Evolutionary conservation across 2,888 invertebrate species (phyloP).

Genomic region (Lasioglossum zephyrum): DNA sequence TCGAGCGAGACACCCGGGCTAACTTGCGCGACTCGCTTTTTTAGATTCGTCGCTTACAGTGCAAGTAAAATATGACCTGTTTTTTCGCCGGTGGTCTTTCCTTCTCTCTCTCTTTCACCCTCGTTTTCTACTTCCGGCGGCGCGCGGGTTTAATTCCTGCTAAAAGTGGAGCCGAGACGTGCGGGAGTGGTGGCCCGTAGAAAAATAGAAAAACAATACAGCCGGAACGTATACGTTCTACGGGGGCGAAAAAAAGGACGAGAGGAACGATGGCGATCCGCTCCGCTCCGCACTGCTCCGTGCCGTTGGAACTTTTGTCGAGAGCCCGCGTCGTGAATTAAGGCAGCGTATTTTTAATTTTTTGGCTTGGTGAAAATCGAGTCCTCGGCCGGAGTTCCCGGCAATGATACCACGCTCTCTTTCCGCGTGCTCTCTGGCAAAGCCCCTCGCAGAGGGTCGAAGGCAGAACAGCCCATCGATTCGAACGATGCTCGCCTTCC

Average conservation of each 20-base stretch:
- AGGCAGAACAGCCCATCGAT: background rate
- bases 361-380: background rate
- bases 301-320: background rate
- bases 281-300: background rate
- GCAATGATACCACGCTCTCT: background rate
- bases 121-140: constrained; percentile 27
- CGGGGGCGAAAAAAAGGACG: background rate
- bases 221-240: constrained; percentile 23
- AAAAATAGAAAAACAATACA: constrained; percentile 48
- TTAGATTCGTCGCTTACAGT: constrained; percentile 1
- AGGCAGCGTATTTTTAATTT: constrained; percentile 21
- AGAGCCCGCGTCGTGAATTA: constrained; percentile 17
- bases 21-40: background rate
- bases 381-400: background rate
- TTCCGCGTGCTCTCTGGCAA: background rate
- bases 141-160: constrained; percentile 36
- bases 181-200: constrained; percentile 36
- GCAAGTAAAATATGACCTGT: constrained; percentile 36
- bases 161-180: constrained; percentile 23
- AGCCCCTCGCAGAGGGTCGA: background rate
- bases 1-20: constrained; percentile 1
- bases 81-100: constrained; percentile 14
- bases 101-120: background rate
- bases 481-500: background rate
- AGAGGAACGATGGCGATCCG: background rate